phyloP scores from a whole-genome alignment of 2,888 invertebrate species.

The Thereva nobilitata region DNA sequence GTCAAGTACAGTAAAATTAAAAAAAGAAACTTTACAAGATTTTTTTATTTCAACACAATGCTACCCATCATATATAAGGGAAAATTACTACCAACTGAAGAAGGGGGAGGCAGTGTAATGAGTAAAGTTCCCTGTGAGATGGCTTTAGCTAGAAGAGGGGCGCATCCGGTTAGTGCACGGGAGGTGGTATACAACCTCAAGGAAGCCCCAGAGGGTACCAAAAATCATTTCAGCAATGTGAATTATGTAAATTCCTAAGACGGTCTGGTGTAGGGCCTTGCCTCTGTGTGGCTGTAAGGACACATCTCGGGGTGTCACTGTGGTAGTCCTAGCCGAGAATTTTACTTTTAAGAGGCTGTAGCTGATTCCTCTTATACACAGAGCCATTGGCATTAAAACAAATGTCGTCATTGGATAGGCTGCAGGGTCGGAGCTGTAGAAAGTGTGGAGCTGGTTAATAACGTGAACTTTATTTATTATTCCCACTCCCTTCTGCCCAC shows the following conservation, averaged over 20 bases:
- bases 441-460: conserved; percentile 34
- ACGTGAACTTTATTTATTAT: conserved; percentile 41
- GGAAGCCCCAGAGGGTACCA: no score
- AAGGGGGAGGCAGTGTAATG: conserved; percentile 10
- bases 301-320: neutral
- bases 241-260: conserved; percentile 29
- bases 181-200: no score
- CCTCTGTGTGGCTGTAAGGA: neutral
- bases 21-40: conserved; percentile 23
- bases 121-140: conserved; percentile 14
- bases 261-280: neutral
- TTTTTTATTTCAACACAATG: conserved; percentile 29
- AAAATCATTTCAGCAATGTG: conserved; percentile 24
- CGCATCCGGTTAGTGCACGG: neutral
- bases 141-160: neutral
- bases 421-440: conserved; percentile 24
- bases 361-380: conserved; percentile 17
- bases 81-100: conserved; percentile 3
- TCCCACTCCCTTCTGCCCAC: conserved; percentile 21
- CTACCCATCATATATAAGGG: conserved; percentile 15
- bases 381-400: conserved; percentile 33
- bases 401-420: conserved; percentile 21
- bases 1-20: conserved; percentile 25
- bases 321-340: conserved; percentile 10
- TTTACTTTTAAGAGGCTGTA: neutral